A percentile compares a stretch with the other conserved stretches of the same genome.
Evolutionary conservation across 2,113 vertebrate genomes (phyloP).

Genomic region (Cynoglossus semilaevis): DNA sequence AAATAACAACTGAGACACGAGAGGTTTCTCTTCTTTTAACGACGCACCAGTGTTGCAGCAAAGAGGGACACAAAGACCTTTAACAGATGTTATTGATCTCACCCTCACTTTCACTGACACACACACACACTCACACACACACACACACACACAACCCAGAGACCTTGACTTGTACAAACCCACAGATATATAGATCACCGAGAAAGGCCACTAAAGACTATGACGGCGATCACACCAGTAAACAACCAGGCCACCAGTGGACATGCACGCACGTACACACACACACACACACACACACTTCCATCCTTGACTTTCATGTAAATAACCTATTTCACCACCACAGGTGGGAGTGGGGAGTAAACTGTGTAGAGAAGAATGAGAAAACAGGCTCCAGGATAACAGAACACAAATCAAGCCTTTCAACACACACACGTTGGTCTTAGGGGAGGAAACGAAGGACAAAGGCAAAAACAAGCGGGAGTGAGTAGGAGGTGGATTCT

Average conservation of each 20-base stretch:
- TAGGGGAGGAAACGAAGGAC: conserved; percentile 3
- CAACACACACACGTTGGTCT: conserved; percentile 20
- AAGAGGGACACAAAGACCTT: conserved; percentile 30
- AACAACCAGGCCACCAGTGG: not conserved
- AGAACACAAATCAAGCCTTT: conserved; percentile 20
- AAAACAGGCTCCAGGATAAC: conserved; percentile 21
- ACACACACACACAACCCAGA: not conserved
- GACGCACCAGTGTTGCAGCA: not conserved
- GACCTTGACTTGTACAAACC: conserved; percentile 26
- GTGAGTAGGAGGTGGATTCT: conserved; percentile 40
- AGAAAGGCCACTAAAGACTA: conserved; percentile 39
- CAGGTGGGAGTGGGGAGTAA: conserved; percentile 50
- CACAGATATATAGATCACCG: conserved; percentile 25
- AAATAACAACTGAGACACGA: too few species aligned
- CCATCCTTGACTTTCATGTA: conserved; percentile 41
- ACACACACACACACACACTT: conserved; percentile 31
- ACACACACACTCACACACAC: conserved; percentile 10
- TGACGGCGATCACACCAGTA: conserved; percentile 37
- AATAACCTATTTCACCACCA: conserved; percentile 44
- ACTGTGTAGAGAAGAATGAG: conserved; percentile 6
- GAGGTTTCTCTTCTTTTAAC: too few species aligned
- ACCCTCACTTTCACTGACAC: conserved; percentile 25
- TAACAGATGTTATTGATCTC: conserved; percentile 18
- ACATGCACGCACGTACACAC: conserved; percentile 8
- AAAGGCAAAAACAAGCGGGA: conserved; percentile 16